These are phyloP conservation scores for Chymomyza amoena DNA, from an alignment of 2,888 invertebrate genomes.

Conservation along the genomic window DNA sequence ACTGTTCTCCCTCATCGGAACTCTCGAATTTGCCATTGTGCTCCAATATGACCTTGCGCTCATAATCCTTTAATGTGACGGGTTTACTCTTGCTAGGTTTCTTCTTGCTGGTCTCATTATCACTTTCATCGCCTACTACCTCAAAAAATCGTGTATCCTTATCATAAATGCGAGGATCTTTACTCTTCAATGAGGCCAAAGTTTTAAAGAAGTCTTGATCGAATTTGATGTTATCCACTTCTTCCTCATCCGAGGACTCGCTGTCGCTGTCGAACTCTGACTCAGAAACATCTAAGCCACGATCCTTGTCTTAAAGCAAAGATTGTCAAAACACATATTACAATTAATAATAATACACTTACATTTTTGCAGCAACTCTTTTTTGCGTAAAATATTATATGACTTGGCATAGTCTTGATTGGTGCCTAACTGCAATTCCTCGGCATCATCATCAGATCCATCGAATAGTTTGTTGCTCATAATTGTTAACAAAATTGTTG, in stretches of 20 bases:
- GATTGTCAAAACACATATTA: neutral
- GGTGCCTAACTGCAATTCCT: constrained; percentile 82
- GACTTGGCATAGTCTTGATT: constrained; percentile 90
- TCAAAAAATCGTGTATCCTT: constrained; percentile 85
- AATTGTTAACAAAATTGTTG: neutral
- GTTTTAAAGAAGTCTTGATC: constrained; percentile 94
- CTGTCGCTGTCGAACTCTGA: constrained; percentile 73
- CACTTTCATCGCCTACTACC: constrained; percentile 54
- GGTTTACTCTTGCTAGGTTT: constrained; percentile 80
- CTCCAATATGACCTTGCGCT: constrained; percentile 86
- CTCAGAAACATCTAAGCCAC: constrained; percentile 66
- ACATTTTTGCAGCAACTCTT: constrained; percentile 92
- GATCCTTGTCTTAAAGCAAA: constrained; percentile 69
- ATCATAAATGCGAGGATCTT: constrained; percentile 94
- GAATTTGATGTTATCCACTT: constrained; percentile 71
- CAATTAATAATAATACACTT: constrained; percentile 63
- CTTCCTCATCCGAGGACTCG: constrained; percentile 73
- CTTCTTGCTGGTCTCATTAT: constrained; percentile 29
- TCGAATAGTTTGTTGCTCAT: constrained; percentile 71
- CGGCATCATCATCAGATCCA: constrained; percentile 80
- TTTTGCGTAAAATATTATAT: constrained; percentile 90
- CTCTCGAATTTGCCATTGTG: constrained; percentile 82
- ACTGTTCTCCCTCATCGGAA: constrained; percentile 57
- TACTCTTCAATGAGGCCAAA: constrained; percentile 89
- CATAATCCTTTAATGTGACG: constrained; percentile 88